Percentiles rank a stretch among this genome's conserved stretches.
Evolutionary conservation across 1,140 invertebrate genomes (phyloP).

Genomic region (Drosophila ercepeae): DNA sequence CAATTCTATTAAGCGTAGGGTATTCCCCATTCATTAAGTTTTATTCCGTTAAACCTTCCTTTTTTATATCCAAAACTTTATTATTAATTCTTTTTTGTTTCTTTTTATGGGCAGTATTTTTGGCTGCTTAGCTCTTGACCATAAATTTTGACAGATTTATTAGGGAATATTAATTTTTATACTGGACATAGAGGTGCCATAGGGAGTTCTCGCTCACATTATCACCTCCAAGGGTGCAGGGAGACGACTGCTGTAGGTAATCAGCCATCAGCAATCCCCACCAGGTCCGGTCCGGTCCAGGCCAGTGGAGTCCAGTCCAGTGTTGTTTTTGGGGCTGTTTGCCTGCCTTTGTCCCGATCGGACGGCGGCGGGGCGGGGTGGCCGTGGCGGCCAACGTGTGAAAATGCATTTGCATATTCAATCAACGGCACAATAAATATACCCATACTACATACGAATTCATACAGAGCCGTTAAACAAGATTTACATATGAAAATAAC

Average conservation of each 20-base stretch:
- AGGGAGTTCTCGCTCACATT: constrained; percentile 49
- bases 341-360: constrained; percentile 48
- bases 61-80: constrained; percentile 22
- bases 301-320: constrained; percentile 1
- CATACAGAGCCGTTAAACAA: constrained; percentile 80
- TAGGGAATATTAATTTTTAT: constrained; percentile 76
- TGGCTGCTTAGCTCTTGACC: constrained; percentile 57
- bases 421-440: constrained; percentile 80
- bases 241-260: constrained; percentile 58
- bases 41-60: neutral
- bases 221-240: constrained; percentile 51
- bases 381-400: constrained; percentile 58
- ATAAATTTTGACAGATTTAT: constrained; percentile 79
- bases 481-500: constrained; percentile 80
- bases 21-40: neutral
- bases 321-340: constrained; percentile 13
- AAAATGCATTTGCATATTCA: constrained; percentile 82
- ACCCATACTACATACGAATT: constrained; percentile 73
- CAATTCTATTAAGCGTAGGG: too few species aligned
- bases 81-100: constrained; percentile 31
- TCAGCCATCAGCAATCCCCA: constrained; percentile 17
- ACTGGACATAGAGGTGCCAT: constrained; percentile 40
- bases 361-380: constrained; percentile 11
- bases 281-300: constrained; percentile 6
- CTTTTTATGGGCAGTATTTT: neutral